phyloP scores from a whole-genome alignment of 1,140 invertebrate species.

The Drosophila chauvacae region DNA sequence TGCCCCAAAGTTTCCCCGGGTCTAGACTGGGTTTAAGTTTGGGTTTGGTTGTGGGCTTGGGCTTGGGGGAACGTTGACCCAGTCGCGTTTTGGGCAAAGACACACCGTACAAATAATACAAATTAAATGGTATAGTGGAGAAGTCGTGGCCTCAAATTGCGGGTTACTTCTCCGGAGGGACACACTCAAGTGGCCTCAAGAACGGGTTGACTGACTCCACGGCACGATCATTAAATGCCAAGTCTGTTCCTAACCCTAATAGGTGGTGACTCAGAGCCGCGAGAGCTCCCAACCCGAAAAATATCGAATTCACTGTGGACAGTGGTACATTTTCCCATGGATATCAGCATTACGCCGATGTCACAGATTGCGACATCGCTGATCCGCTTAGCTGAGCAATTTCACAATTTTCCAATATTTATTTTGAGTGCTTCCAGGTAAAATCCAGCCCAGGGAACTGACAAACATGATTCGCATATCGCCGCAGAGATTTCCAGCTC shows the following conservation, averaged over 20 bases:
- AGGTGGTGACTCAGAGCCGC: constrained; percentile 36
- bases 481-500: constrained; percentile 20
- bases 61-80: constrained; percentile 18
- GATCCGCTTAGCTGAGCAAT: constrained; percentile 75
- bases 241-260: constrained; percentile 39
- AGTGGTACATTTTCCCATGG: constrained; percentile 67
- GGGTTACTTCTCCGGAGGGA: constrained; percentile 69
- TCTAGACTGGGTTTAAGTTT: constrained; percentile 3
- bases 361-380: constrained; percentile 71
- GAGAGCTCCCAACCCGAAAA: constrained; percentile 21
- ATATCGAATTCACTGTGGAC: constrained; percentile 38
- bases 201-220: constrained; percentile 34
- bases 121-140: constrained; percentile 59
- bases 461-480: constrained; percentile 73
- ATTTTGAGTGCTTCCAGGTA: constrained; percentile 61
- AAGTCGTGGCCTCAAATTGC: constrained; percentile 62
- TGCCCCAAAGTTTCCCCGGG: constrained; percentile 3
- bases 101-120: constrained; percentile 50
- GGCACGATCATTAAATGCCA: constrained; percentile 38
- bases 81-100: constrained; percentile 40
- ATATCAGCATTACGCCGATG: constrained; percentile 71
- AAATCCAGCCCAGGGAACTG: constrained; percentile 46
- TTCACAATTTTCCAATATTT: constrained; percentile 67
- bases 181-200: constrained; percentile 71
- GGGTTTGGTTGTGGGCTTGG: neutral